Conservation (phyloP, 2,888 invertebrate genomes). For the Agrotis exclamationis region DNA sequence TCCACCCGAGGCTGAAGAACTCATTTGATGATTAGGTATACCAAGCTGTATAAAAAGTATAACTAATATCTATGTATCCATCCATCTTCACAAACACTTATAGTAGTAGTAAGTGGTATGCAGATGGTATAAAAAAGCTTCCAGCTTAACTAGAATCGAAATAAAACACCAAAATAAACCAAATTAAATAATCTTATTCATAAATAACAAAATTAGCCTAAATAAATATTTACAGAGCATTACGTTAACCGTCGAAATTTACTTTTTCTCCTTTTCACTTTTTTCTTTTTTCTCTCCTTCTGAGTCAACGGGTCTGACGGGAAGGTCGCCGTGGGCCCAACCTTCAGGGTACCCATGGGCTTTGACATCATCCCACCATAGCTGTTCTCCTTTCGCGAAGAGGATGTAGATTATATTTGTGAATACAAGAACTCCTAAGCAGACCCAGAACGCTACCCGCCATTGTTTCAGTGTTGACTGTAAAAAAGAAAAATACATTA, state of each 20-base stretch:
- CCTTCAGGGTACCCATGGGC: constrained; percentile 83
- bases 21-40: too few relatives aligned
- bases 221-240: constrained; percentile 62
- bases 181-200: constrained; percentile 60
- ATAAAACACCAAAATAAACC: constrained; percentile 32
- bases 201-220: constrained; percentile 58
- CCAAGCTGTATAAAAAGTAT: too few relatives aligned
- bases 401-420: constrained; percentile 93
- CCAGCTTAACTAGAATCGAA: not conserved
- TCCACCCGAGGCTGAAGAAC: too few relatives aligned
- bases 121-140: too few relatives aligned
- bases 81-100: too few relatives aligned
- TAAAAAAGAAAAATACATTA: constrained; percentile 55
- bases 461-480: constrained; percentile 93
- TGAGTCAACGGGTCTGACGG: constrained; percentile 72
- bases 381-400: constrained; percentile 94
- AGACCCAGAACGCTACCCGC: constrained; percentile 95
- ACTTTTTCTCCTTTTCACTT: constrained; percentile 68
- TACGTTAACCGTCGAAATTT: constrained; percentile 56
- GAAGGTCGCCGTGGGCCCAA: constrained; percentile 85
- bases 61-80: too few relatives aligned
- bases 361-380: constrained; percentile 94
- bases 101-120: too few relatives aligned
- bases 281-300: constrained; percentile 72
- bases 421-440: constrained; percentile 92